These are phyloP conservation scores for Axinella damicornis DNA, from an alignment of 37 sponge, comb jelly and placozoan species.

Conservation along the genomic window DNA sequence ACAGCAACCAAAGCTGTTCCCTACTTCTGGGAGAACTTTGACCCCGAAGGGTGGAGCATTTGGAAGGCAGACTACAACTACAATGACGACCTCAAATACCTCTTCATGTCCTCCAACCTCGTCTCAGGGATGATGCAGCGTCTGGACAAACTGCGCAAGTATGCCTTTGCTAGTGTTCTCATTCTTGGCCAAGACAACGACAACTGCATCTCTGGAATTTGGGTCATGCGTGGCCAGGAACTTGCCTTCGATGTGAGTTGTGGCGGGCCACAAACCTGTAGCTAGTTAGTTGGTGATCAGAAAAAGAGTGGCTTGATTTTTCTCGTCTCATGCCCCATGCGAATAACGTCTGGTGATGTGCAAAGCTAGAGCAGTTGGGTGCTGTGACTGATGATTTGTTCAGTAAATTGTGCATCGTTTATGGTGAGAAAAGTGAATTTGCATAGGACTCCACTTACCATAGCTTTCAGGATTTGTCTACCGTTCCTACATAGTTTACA, in stretches of 20 bases:
- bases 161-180: slow-evolving; percentile 81
- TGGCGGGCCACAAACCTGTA: no score
- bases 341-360: no score
- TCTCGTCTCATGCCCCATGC: no score
- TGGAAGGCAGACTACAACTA: slow-evolving; percentile 85
- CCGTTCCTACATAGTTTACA: no score
- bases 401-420: no score
- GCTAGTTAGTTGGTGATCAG: no score
- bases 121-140: slow-evolving; percentile 91
- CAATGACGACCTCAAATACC: slow-evolving; percentile 67
- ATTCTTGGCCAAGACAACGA: slow-evolving; percentile 77
- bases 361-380: no score
- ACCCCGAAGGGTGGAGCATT: slow-evolving; percentile 87
- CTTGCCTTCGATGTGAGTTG: slow-evolving; percentile 78
- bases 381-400: no score
- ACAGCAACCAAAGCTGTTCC: slow-evolving; percentile 81
- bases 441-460: no score
- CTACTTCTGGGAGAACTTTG: slow-evolving; percentile 92
- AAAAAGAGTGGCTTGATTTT: no score
- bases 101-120: slow-evolving; percentile 91
- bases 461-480: no score
- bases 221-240: slow-evolving; percentile 91
- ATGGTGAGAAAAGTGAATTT: no score
- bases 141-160: slow-evolving; percentile 85
- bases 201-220: slow-evolving; percentile 70